These are phyloP conservation scores for Malaclemys terrapin DNA, from an alignment of 2,113 vertebrate species.

Conservation along the genomic window DNA sequence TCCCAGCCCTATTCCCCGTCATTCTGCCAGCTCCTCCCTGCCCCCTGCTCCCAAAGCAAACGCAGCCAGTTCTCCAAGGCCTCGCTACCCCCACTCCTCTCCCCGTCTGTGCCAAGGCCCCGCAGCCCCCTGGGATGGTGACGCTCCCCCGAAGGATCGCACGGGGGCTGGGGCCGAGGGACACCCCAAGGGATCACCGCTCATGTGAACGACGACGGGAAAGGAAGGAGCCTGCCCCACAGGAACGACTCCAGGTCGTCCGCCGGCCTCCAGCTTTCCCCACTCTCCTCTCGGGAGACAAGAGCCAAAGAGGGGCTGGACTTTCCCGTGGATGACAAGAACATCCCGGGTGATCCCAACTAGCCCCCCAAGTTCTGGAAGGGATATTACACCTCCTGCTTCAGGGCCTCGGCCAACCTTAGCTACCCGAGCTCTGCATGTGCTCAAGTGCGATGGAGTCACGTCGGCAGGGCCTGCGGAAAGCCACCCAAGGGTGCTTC, in stretches of 20 bases:
- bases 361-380: background rate
- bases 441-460: too few relatives aligned
- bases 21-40: too few relatives aligned
- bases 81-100: too few relatives aligned
- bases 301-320: background rate
- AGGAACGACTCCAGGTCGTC: background rate
- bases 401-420: background rate
- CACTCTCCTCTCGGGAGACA: background rate
- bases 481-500: too few relatives aligned
- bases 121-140: background rate
- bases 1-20: too few relatives aligned
- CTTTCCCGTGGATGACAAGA: background rate
- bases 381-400: background rate
- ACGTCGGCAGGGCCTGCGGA: too few relatives aligned
- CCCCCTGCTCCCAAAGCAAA: too few relatives aligned
- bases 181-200: background rate
- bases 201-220: background rate
- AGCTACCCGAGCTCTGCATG: too few relatives aligned
- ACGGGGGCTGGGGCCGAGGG: background rate
- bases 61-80: too few relatives aligned
- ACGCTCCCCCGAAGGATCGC: background rate
- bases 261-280: background rate
- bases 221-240: too few relatives aligned
- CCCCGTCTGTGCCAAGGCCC: background rate
- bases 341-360: background rate